Evolutionary conservation across 2,888 invertebrate genomes (phyloP).

Genomic region (Buathra laborator): DNA sequence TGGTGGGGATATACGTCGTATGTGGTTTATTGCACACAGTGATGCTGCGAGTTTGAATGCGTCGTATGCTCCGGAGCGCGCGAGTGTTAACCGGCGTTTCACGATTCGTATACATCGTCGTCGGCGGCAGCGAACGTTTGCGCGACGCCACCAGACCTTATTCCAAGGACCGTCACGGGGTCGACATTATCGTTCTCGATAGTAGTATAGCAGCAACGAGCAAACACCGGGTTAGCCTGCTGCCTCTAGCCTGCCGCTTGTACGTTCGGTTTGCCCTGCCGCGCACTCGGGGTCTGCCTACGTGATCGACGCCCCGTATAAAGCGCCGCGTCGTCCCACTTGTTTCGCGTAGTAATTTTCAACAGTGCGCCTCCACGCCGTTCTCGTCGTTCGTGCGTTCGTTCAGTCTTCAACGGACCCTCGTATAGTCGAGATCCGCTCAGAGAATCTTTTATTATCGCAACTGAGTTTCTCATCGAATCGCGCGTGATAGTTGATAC

Average conservation of each 20-base stretch:
- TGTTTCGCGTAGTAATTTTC: slow-evolving; percentile 71
- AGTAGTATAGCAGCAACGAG: slow-evolving; percentile 67
- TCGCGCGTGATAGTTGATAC: not conserved
- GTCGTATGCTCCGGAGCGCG: slow-evolving; percentile 52
- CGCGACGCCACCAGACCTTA: slow-evolving; percentile 69
- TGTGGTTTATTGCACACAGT: not conserved
- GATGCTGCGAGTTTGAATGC: slow-evolving; percentile 35
- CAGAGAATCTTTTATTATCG: not conserved
- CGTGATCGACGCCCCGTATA: slow-evolving; percentile 78
- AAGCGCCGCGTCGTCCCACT: slow-evolving; percentile 75
- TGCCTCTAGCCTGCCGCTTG: not conserved
- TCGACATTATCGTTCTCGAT: slow-evolving; percentile 75
- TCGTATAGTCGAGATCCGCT: slow-evolving; percentile 66
- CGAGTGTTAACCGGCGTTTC: slow-evolving; percentile 64
- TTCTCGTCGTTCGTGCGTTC: slow-evolving; percentile 32
- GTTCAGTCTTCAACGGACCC: slow-evolving; percentile 72
- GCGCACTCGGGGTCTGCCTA: slow-evolving; percentile 70
- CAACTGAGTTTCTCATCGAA: slow-evolving; percentile 1
- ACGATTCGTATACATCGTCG: slow-evolving; percentile 33
- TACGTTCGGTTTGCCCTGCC: not conserved
- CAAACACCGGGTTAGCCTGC: not conserved
- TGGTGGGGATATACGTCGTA: not conserved
- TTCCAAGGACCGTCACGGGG: slow-evolving; percentile 73
- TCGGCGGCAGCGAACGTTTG: not conserved
- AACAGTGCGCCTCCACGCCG: slow-evolving; percentile 31